phyloP scores from a whole-genome alignment of 2,888 invertebrate genomes.

The Leuctra nigra region DNA sequence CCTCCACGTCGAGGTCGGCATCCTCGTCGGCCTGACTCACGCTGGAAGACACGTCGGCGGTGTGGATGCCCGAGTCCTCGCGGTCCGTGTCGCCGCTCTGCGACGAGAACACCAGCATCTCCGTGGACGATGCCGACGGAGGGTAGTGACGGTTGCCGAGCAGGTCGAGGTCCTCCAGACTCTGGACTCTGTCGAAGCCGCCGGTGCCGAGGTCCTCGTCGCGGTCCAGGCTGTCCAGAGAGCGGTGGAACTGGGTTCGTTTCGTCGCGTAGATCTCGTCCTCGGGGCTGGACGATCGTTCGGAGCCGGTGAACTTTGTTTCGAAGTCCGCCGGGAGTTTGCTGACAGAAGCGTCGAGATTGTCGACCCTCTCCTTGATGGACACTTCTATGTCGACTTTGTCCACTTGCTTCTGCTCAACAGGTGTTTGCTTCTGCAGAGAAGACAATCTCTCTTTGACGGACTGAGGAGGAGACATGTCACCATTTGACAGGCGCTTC shows the following conservation, averaged over 20 bases:
- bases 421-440: background rate
- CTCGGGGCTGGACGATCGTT: conserved; percentile 49
- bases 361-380: conserved; percentile 24
- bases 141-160: conserved; percentile 41
- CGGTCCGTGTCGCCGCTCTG: conserved; percentile 55
- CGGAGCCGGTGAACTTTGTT: conserved; percentile 33
- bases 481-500: conserved; percentile 56
- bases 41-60: conserved; percentile 69
- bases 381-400: conserved; percentile 20
- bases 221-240: conserved; percentile 57
- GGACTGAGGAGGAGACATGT: conserved; percentile 40
- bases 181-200: conserved; percentile 57
- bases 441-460: conserved; percentile 21
- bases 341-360: conserved; percentile 22
- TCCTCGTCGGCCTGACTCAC: conserved; percentile 67
- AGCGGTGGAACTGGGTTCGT: conserved; percentile 48
- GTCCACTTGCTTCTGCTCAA: background rate
- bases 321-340: conserved; percentile 25
- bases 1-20: conserved; percentile 43
- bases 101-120: conserved; percentile 50
- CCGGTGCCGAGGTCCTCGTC: conserved; percentile 41
- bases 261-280: conserved; percentile 43
- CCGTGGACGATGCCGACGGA: conserved; percentile 49
- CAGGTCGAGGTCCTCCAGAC: conserved; percentile 52
- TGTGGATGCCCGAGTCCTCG: conserved; percentile 74